Base-by-base conservation (phyloP, 2,113 vertebrate species). In the Pseudopodoces humilis region DNA sequence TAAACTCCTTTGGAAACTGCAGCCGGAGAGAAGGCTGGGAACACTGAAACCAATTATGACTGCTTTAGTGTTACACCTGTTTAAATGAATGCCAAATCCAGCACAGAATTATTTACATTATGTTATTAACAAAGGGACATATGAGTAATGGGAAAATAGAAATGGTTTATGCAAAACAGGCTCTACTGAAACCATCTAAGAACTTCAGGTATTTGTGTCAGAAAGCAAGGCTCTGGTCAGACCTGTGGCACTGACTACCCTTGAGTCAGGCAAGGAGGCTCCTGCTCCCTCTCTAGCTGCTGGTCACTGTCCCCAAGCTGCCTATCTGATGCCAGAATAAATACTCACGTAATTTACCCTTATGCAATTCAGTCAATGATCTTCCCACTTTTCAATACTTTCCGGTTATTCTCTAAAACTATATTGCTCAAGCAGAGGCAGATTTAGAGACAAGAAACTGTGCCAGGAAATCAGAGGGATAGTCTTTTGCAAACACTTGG, bases 121-220 rank as follows among this genome's bases (percentile, higher is more conserved):
- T 88, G 69, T 76, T 83, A 92, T 88, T 95, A 92, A 94, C 88
- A 94, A 88, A 96, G 86, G 90, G 58, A 93, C n/a, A 31, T 52
- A 78, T 89, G 93, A 96, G 93, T 95, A 96, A 96, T 90, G 68
- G 92, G 90, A 92, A 96, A 92, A 95, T 28, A 94, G n/a, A 83
- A 93, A 90, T 52, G 79, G 64, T 83, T 93, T 94, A 94, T 88
- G 93, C 88, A 94, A 88, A 97, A 82, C 69, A 92, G 76, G 56
- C 60, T 92, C 62, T 88, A 18, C 64, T 81, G 92, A 92, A 96
- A 90, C 31, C 79, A 88, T 50, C 64, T 86, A 44, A 75, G 74
- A 71, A 71, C 60, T 68, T 63, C 58, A 75, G 76, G 77, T 93
- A 52, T 81, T 64, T 60, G 53, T 58, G 53, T 69, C 9, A 9